These are phyloP conservation scores for Perca fluviatilis DNA, from an alignment of 2,113 vertebrate genomes.

Conservation along the genomic window DNA sequence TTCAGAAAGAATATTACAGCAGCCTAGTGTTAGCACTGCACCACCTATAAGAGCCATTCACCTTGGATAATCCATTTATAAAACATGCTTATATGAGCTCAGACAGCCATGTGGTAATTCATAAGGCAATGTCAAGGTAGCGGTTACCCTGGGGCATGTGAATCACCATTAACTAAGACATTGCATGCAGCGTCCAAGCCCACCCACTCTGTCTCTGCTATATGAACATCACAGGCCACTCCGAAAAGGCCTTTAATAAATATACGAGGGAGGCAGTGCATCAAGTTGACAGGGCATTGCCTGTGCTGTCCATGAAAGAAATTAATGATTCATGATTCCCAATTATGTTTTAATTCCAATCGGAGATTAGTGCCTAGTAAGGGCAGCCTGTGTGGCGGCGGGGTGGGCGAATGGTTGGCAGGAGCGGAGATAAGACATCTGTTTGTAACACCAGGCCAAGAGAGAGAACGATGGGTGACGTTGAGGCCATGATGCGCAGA, in stretches of 20 bases:
- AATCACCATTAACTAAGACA: slow-evolving; percentile 51
- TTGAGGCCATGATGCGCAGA: slow-evolving; percentile 1
- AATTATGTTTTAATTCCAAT: slow-evolving; percentile 82
- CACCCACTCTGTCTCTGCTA: slow-evolving; percentile 41
- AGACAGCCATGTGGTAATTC: slow-evolving; percentile 38
- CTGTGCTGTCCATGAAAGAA: slow-evolving; percentile 42
- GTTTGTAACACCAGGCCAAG: slow-evolving; percentile 56
- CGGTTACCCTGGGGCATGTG: slow-evolving; percentile 36
- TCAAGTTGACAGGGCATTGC: slow-evolving; percentile 68
- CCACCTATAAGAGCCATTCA: slow-evolving; percentile 23
- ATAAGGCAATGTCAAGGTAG: slow-evolving; percentile 43
- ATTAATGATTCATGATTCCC: slow-evolving; percentile 76
- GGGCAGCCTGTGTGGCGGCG: slow-evolving; percentile 51
- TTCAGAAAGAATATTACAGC: slow-evolving; percentile 6
- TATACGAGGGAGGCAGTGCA: slow-evolving; percentile 62
- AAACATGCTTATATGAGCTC: slow-evolving; percentile 41
- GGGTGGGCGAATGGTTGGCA: slow-evolving; percentile 51
- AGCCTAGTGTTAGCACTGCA: neutral
- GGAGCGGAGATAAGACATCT: slow-evolving; percentile 64
- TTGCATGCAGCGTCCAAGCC: slow-evolving; percentile 13
- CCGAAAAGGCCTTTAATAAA: slow-evolving; percentile 59
- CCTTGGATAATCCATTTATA: slow-evolving; percentile 53
- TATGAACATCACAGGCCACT: slow-evolving; percentile 38
- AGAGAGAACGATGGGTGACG: slow-evolving; percentile 27
- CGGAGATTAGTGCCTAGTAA: slow-evolving; percentile 66